Evolutionary conservation across 2,797 vertebrate genomes (phyloP), one percentile per base, ranked within the genome.

Genomic region (Falco peregrinus): DNA sequence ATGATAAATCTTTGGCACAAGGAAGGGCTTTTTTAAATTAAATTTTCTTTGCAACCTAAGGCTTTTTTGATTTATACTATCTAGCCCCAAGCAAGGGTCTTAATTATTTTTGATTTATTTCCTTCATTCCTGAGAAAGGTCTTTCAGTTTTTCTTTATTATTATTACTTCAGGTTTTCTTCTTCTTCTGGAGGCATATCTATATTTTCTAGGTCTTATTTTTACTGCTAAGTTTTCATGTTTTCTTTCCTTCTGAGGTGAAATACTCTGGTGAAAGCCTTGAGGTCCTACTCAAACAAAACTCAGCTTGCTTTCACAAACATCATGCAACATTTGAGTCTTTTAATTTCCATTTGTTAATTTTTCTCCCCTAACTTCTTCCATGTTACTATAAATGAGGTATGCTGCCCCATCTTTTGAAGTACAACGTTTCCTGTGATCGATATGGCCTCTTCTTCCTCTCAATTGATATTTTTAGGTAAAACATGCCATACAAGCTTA

Each of bases 71-170:
- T 96, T 97, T 97, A 96, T 97, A 70, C 87, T 96, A 90, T 94
- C 94, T 93, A 84, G 95, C 93, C 89, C 83, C 75, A 95, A 97
- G 96, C 71, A 94, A 96, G 57, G 48, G 60, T 95, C 90, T 96
- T 97, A 97, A 97, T 97, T 97, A 96, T 97, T 96, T 97, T 94
- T 97, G 82, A 97, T 97, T 97, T 97, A 97, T 97, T 96, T 96
- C 69, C 73, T 96, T 96, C 94, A 95, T 97, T 96, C 94, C 73
- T 95, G 56, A 95, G 88, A 97, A 97, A 92, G 47, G 31, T 84
- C 79, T 94, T 94, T 89, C 78, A 85, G 68, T 43, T 85, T 90
- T 96, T 94, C 64, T 92, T 92, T 95, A 75, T 95, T 95, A 94
- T 92, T 96, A 90, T 95, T 96, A 87, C 97, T 96, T 96, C 59